Base-by-base conservation (phyloP, 2,888 invertebrate genomes). In the Carabus problematicus region DNA sequence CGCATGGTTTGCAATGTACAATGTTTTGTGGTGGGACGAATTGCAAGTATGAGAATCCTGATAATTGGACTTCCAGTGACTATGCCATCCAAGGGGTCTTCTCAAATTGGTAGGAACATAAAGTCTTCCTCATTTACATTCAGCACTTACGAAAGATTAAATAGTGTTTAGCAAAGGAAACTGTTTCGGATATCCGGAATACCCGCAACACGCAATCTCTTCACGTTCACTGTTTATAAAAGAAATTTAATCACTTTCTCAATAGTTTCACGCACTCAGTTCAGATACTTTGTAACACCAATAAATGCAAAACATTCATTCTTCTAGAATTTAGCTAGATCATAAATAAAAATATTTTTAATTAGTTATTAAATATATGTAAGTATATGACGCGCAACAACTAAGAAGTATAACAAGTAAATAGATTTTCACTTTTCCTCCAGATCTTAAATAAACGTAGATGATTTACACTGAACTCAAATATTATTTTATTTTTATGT, bases 21-120 rank as follows among this genome's bases (percentile, higher is more conserved):
- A 85, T 94, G 74, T 94, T 94, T 82, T 95, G 94, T 80, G 93
- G 94, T 0, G 95, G 95, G 0, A 83, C 87, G 43, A 85, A 89
- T 70, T 95, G 95, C 83, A 91, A 90, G 78, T 95, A 94, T 81
- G 93, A 93, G 79, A 86, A 84, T 73, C 85, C 88, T 0, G 86
- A 87, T 67, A 85, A 86, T 69, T 88, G 87, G 86, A 81, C 85
- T 72, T 81, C 84, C 54, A 80, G 85, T 62, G 83, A 88, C 80
- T 83, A 88, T 83, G 94, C 92, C 0, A 87, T 95, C 72, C 88
- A 89, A 73, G 94, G 93, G 52, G 82, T 95, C 40, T 95, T 89
- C 80, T 95, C 95, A 0, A 89, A 92, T 75, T 95, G 95, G 95
- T 94, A 79, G 85, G 84, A 74, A 60, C 58, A 56, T 47, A n/a